Conservation (phyloP, 1,140 invertebrate genomes). For the Neoseiulus cucumeris region DNA sequence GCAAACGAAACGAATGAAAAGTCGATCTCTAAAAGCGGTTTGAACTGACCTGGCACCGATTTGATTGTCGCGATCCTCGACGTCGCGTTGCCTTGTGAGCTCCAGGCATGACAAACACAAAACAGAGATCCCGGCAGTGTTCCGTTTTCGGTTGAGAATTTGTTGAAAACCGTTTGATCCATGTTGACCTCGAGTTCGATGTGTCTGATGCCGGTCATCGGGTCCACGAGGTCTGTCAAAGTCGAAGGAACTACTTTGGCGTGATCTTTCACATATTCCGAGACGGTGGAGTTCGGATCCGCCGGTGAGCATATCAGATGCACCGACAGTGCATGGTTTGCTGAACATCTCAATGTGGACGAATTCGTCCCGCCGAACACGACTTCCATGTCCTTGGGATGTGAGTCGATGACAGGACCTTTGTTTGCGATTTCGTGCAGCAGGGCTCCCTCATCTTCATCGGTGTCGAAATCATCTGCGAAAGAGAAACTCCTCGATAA, state of each 20-base stretch:
- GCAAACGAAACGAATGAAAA: no score
- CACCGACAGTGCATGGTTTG: background rate
- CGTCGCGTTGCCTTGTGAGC: background rate
- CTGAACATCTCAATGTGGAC: background rate
- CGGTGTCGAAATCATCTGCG: background rate
- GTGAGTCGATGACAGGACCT: background rate
- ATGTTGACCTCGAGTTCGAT: background rate
- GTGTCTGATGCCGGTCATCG: conserved; percentile 3
- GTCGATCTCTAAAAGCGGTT: no score
- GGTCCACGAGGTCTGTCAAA: background rate
- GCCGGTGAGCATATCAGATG: background rate
- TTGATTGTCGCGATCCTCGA: background rate
- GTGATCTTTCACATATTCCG: background rate
- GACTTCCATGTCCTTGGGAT: background rate
- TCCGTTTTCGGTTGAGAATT: background rate
- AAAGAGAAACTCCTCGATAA: background rate
- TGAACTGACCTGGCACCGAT: background rate
- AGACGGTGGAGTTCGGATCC: background rate
- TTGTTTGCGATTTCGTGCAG: background rate
- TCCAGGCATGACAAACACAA: background rate
- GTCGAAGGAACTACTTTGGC: background rate
- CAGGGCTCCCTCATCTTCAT: background rate
- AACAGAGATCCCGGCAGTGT: background rate
- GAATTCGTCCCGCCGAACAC: background rate
- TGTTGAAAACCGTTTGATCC: background rate